Base-by-base conservation (phyloP, 2,888 invertebrate species). In the Drosophila rellima region DNA sequence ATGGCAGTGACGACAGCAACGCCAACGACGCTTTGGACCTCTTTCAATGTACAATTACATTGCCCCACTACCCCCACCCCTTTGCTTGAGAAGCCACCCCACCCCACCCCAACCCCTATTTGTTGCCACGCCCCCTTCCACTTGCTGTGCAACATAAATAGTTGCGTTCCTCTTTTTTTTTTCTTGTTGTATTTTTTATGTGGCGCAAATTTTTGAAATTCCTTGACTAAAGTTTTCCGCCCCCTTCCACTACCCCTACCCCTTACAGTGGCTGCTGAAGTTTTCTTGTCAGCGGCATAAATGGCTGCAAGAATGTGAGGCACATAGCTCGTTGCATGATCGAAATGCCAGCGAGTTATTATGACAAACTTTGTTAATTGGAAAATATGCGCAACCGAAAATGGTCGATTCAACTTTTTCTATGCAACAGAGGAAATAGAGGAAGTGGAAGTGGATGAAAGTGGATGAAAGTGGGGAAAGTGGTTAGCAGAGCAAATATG, bases 301-400 rank as follows among this genome's bases (percentile, higher is more conserved):
- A 88, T 88, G 72, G 75, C 67, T 76, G 83, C 50, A 69, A 72
- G 79, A 74, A 76, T 88, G 81, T 80, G 64, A 66, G 67, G 71
- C 78, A 78, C 74, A 84, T 88, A 50, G 84, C 84, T 80, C 55
- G 78, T 73, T 74, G 84, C 88, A 87, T 81, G 84, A 74, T 89
- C 54, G 66, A 80, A 72, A 83, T 83, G 69, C 89, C 89, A 60
- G 73, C 57, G 72, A 64, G 84, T 78, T 84, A 89, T 84, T 89
- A 89, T 87, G 89, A 89, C 88, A 87, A 84, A 84, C 62, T 84
- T 84, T 89, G 81, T 89, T 89, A 84, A 84, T 84, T 84, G 83
- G 72, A 87, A 84, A 84, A 83, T 89, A 83, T 87, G 76, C 79
- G 59, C 54, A 78, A 51, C 47, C 63, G 65, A 88, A 80, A 73